Evolutionary conservation across 2,888 invertebrate species (phyloP).

Genomic region (Invenusta paracnida): DNA sequence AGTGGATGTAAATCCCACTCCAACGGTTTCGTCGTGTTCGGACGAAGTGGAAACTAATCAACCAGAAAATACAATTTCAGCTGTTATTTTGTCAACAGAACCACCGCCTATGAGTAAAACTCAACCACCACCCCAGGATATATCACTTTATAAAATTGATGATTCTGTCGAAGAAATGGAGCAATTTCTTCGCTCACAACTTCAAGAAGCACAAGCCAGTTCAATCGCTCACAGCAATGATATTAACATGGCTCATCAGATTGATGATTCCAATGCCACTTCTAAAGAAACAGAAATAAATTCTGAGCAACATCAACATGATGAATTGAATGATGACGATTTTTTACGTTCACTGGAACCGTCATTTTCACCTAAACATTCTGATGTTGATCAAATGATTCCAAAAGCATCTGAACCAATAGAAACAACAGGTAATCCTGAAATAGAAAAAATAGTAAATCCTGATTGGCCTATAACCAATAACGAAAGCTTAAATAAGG

Average conservation of each 20-base stretch:
- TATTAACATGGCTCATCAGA: neutral
- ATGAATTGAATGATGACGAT: neutral
- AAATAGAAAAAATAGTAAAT: too few species aligned
- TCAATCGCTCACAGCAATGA: neutral
- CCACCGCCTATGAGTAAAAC: neutral
- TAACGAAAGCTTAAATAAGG: too few species aligned
- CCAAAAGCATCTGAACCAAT: too few species aligned
- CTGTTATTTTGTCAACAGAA: too few species aligned
- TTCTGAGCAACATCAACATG: neutral
- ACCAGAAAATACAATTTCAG: too few species aligned
- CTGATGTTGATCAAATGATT: neutral
- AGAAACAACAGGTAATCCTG: too few species aligned
- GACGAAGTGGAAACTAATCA: too few species aligned
- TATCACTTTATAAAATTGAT: neutral
- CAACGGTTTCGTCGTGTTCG: neutral
- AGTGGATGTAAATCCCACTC: neutral
- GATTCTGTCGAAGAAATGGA: constrained; percentile 12
- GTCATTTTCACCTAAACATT: neutral
- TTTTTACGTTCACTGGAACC: constrained; percentile 7
- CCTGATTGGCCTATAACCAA: too few species aligned
- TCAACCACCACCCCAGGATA: neutral
- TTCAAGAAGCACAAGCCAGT: neutral
- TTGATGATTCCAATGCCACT: neutral
- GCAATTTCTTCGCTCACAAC: neutral
- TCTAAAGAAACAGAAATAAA: neutral